phyloP scores from a whole-genome alignment of 2,888 invertebrate species.

The Lasioglossum lativentre region DNA sequence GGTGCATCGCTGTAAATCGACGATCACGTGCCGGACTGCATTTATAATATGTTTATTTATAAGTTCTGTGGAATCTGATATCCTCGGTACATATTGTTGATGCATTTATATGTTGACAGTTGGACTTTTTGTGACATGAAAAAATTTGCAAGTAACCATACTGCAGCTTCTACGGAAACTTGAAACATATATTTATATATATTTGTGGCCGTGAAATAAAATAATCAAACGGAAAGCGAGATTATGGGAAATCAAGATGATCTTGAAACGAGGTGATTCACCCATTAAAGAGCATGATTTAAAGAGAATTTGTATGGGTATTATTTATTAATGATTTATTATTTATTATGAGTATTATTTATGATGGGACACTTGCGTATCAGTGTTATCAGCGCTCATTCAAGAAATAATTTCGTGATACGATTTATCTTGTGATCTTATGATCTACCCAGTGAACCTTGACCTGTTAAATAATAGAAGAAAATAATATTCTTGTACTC shows the following conservation, averaged over 20 bases:
- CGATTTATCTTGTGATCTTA: not conserved
- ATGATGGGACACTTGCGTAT: not conserved
- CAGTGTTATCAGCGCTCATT: not conserved
- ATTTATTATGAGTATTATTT: too few relatives aligned
- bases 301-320: too few relatives aligned
- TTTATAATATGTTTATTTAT: conserved; percentile 39
- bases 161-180: not conserved
- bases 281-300: not conserved
- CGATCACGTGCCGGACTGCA: conserved; percentile 22
- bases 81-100: conserved; percentile 3
- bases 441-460: not conserved
- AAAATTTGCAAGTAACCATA: not conserved
- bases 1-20: conserved; percentile 13
- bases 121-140: not conserved
- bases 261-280: not conserved
- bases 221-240: not conserved
- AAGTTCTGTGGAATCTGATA: not conserved
- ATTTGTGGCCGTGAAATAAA: not conserved
- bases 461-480: not conserved
- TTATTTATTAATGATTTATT: not conserved
- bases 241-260: conserved; percentile 1
- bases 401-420: not conserved
- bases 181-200: not conserved
- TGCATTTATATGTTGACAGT: not conserved
- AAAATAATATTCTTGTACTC: not conserved